Evolutionary conservation across 2,888 invertebrate genomes (phyloP), one percentile per base, ranked within the genome.

Genomic region (Mesoligia furuncula): DNA sequence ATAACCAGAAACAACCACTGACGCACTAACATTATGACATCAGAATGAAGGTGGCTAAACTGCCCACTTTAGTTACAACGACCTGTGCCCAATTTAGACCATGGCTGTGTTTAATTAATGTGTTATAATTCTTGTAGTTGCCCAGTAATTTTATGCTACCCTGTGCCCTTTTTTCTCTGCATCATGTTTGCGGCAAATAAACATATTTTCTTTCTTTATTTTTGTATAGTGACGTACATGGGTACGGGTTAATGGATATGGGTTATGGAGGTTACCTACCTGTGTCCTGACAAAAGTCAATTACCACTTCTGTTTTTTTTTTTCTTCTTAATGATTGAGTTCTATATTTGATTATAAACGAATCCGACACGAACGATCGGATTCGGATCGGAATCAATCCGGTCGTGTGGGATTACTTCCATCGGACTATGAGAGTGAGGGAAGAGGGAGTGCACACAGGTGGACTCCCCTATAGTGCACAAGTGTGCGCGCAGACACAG

Each of bases 21-120:
- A 75, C 77, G 85, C 3, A 72, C 24, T 17, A 15, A 71, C 42
- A 62, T 73, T 84, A 80, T 80, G 70, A 72, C 77, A 75, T 75
- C 77, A 84, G 51, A n/a, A 4, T 15, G n/a, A 42, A 80, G 80
- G 74, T 86, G 27, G 85, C 59, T 73, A 70, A 84, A 80, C 85
- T 73, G 24, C 87, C 80, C 64, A 87, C n/a, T 84, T 75, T 7
- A 13, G 73, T 80, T 84, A 48, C 85, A 73, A 54, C 51, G 87
- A 85, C 75, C 85, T 78, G 39, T 8, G 36, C 36, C 48, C 27
- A 78, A 78, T 86, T 83, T 73, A 83, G 74, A 65, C 57, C n/a
- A n/a, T n/a, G n/a, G n/a, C n/a, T n/a, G n/a, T n/a, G 15, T 54
- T 72, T 78, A 64, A 81, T 65, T n/a, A 69, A 79, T 72, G 61